These are phyloP conservation scores for Malaclemys terrapin DNA, from an alignment of 2,113 vertebrate species.

Conservation along the genomic window DNA sequence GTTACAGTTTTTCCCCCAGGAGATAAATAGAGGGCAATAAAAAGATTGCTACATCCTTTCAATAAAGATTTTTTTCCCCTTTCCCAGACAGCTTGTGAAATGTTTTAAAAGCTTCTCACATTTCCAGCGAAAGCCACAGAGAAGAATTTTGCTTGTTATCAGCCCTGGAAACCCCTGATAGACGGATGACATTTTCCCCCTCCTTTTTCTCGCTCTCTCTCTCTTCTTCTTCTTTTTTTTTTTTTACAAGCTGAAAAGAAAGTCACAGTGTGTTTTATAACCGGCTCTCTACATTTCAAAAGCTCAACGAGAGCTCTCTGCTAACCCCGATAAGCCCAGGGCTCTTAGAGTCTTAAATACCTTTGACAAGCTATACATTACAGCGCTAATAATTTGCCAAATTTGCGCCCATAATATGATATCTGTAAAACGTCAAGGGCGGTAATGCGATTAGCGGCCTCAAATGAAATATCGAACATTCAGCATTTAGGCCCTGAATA, in stretches of 20 bases:
- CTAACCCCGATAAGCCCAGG: slow-evolving; percentile 90
- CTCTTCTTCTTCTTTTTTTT: slow-evolving; percentile 61
- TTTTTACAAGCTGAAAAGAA: slow-evolving; percentile 84
- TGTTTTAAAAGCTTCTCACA: slow-evolving; percentile 87
- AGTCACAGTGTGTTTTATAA: slow-evolving; percentile 87
- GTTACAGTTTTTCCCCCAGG: slow-evolving; percentile 78
- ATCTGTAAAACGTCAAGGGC: slow-evolving; percentile 93
- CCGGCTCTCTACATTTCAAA: slow-evolving; percentile 86
- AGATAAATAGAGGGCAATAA: slow-evolving; percentile 85
- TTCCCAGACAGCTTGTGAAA: slow-evolving; percentile 87
- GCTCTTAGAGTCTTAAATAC: slow-evolving; percentile 89
- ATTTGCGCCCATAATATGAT: slow-evolving; percentile 93
- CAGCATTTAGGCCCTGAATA: slow-evolving; percentile 88
- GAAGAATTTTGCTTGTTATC: slow-evolving; percentile 87
- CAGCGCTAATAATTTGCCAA: slow-evolving; percentile 91
- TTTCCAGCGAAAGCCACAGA: slow-evolving; percentile 85
- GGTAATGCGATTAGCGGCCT: slow-evolving; percentile 92
- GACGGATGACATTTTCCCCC: slow-evolving; percentile 80
- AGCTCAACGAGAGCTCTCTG: slow-evolving; percentile 85
- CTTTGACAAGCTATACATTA: slow-evolving; percentile 92
- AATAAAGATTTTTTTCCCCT: slow-evolving; percentile 86
- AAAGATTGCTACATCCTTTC: slow-evolving; percentile 87
- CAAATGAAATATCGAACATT: slow-evolving; percentile 94
- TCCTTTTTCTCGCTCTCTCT: slow-evolving; percentile 54
- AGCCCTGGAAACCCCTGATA: slow-evolving; percentile 85